Evolutionary conservation across 2,113 vertebrate genomes (phyloP).

Genomic region (Trichomycterus rosablanca): DNA sequence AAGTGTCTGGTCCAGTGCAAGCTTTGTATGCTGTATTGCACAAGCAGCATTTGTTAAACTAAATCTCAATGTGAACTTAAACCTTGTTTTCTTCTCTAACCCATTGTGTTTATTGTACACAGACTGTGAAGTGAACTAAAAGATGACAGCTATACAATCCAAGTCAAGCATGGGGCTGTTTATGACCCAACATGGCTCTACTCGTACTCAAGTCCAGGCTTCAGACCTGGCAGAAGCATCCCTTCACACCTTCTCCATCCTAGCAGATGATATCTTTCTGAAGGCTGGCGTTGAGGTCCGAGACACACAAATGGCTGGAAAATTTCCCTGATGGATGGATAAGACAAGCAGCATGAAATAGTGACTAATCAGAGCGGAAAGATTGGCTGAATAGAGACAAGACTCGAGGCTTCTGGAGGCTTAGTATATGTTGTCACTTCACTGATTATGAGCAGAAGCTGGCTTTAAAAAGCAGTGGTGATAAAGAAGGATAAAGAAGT

Average conservation of each 20-base stretch:
- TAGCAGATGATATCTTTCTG: slow-evolving; percentile 26
- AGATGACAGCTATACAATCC: slow-evolving; percentile 25
- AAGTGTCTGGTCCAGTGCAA: no score
- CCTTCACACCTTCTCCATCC: not conserved
- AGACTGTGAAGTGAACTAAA: no score
- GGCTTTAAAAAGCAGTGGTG: not conserved
- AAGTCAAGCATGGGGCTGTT: slow-evolving; percentile 20
- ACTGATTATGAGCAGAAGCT: slow-evolving; percentile 20
- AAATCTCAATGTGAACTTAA: no score
- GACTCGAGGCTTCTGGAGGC: not conserved
- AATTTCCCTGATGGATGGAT: slow-evolving; percentile 29
- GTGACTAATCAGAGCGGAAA: slow-evolving; percentile 32
- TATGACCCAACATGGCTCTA: slow-evolving; percentile 12
- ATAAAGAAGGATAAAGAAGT: no score
- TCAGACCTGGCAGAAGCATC: not conserved
- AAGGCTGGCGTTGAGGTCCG: slow-evolving; percentile 4
- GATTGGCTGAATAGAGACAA: slow-evolving; percentile 17
- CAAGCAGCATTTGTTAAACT: no score
- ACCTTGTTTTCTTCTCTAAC: no score
- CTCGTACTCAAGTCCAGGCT: slow-evolving; percentile 22
- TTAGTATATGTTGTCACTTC: slow-evolving; percentile 1
- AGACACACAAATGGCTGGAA: slow-evolving; percentile 18
- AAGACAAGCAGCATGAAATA: slow-evolving; percentile 36
- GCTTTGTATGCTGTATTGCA: no score
- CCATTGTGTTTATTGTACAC: no score